Evolutionary conservation across 1,140 invertebrate species (phyloP).

Genomic region (Aphidius gifuensis): DNA sequence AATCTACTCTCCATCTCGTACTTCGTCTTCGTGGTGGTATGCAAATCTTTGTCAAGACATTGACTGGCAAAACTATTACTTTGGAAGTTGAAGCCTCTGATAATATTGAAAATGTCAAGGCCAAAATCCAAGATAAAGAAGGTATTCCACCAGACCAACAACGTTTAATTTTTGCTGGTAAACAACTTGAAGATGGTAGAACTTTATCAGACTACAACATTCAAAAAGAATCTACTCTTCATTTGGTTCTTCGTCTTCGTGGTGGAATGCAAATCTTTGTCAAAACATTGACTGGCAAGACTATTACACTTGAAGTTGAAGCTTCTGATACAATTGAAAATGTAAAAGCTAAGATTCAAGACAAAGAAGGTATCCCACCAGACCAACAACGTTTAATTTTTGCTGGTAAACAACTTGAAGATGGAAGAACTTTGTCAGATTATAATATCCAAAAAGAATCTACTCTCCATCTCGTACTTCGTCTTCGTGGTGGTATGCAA

Average conservation of each 20-base stretch:
- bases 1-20: constrained; percentile 72
- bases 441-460: constrained; percentile 77
- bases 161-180: constrained; percentile 70
- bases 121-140: constrained; percentile 69
- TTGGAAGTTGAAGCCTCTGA: constrained; percentile 70
- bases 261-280: constrained; percentile 70
- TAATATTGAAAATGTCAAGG: constrained; percentile 74
- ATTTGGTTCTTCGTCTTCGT: constrained; percentile 68
- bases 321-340: constrained; percentile 67
- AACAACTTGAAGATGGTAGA: constrained; percentile 76
- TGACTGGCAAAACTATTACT: constrained; percentile 71
- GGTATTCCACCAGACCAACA: constrained; percentile 71
- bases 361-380: constrained; percentile 58
- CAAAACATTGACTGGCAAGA: constrained; percentile 67
- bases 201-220: constrained; percentile 78
- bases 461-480: constrained; percentile 67
- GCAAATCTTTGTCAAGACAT: constrained; percentile 68
- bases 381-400: constrained; percentile 69
- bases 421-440: constrained; percentile 60
- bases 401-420: constrained; percentile 68
- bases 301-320: constrained; percentile 67
- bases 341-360: constrained; percentile 68
- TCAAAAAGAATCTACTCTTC: constrained; percentile 74
- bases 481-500: constrained; percentile 67
- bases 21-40: constrained; percentile 73